Percentiles rank a stretch among this genome's conserved stretches.
Evolutionary conservation across 2,797 vertebrate species (phyloP).

Genomic region (Aldrovandia affinis): DNA sequence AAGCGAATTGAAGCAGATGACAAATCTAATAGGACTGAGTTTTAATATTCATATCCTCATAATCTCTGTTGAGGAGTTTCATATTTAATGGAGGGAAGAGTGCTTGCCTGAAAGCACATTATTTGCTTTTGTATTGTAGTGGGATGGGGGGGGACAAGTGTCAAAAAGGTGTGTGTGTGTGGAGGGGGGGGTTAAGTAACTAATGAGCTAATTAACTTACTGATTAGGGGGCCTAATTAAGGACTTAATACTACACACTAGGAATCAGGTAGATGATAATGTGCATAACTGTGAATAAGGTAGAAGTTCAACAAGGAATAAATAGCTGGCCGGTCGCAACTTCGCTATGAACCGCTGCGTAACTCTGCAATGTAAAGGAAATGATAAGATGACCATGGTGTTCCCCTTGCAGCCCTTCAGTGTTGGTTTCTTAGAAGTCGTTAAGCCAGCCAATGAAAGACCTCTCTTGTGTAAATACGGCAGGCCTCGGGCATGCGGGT

Average conservation of each 20-base stretch:
- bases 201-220: too few relatives aligned
- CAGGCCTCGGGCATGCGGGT: not conserved
- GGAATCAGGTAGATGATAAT: not conserved
- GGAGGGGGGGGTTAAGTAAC: too few relatives aligned
- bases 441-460: not conserved
- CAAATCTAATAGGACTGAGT: slow-evolving; percentile 16
- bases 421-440: not conserved
- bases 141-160: too few relatives aligned
- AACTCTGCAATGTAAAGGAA: not conserved
- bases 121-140: too few relatives aligned
- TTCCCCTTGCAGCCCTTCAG: not conserved
- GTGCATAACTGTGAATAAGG: not conserved
- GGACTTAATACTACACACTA: too few relatives aligned
- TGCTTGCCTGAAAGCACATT: not conserved
- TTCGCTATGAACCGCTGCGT: not conserved
- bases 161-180: too few relatives aligned
- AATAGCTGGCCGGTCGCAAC: not conserved
- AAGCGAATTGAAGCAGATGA: not conserved
- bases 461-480: not conserved
- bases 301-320: not conserved
- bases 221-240: too few relatives aligned
- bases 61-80: slow-evolving; percentile 17
- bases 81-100: slow-evolving; percentile 29
- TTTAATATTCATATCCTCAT: slow-evolving; percentile 35
- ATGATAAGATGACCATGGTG: not conserved